Conservation (phyloP, 2,113 vertebrate genomes). For the Ceyx melanurus region DNA sequence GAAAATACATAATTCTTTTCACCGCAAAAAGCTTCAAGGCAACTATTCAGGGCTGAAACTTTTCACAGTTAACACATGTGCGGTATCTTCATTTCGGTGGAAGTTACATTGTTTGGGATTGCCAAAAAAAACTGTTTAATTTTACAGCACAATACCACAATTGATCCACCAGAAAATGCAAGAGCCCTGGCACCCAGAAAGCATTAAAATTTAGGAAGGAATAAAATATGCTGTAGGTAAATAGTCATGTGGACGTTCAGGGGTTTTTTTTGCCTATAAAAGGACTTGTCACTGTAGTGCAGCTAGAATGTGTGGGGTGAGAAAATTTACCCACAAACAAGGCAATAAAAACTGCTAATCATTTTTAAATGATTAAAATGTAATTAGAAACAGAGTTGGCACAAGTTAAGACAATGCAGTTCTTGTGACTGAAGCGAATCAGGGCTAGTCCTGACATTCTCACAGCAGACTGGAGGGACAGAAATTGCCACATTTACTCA, state of each 20-base stretch:
- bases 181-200: constrained; percentile 45
- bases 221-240: constrained; percentile 69
- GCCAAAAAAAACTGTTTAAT: constrained; percentile 64
- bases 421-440: constrained; percentile 59
- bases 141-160: constrained; percentile 62
- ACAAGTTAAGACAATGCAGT: constrained; percentile 67
- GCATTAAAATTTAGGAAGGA: constrained; percentile 52
- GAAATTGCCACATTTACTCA: constrained; percentile 58
- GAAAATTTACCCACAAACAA: constrained; percentile 69
- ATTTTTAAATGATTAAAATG: constrained; percentile 71
- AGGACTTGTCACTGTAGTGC: constrained; percentile 47
- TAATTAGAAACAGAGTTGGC: constrained; percentile 71
- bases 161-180: constrained; percentile 57
- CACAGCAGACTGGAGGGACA: constrained; percentile 49
- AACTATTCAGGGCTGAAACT: constrained; percentile 56
- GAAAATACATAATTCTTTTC: constrained; percentile 67
- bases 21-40: constrained; percentile 61
- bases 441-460: constrained; percentile 59
- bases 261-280: constrained; percentile 66
- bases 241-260: neutral
- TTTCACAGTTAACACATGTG: constrained; percentile 61
- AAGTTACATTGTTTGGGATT: constrained; percentile 58
- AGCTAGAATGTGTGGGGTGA: constrained; percentile 66
- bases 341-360: constrained; percentile 70
- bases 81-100: constrained; percentile 58